Percentiles rank a stretch among this genome's conserved stretches.
phyloP scores from a whole-genome alignment of 2,797 vertebrate species.

The Smutsia gigantea region DNA sequence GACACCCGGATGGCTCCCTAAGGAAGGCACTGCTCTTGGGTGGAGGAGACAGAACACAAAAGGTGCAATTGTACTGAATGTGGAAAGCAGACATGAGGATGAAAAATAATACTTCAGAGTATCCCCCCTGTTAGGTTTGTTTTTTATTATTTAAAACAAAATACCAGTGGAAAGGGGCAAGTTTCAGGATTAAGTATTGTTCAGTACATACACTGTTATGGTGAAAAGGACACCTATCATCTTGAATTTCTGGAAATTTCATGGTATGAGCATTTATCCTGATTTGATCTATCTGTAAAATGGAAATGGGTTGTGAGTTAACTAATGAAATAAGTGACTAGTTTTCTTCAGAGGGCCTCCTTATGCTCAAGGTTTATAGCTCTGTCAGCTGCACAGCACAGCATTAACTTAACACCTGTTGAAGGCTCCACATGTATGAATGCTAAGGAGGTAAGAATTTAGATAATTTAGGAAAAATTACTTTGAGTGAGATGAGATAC shows the following conservation, averaged over 20 bases:
- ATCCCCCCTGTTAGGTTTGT: not conserved
- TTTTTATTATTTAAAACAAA: constrained; percentile 36
- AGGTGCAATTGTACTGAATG: not conserved
- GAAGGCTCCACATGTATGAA: not conserved
- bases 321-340: constrained; percentile 12
- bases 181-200: constrained; percentile 24
- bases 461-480: not conserved
- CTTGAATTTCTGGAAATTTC: constrained; percentile 1
- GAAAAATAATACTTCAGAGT: not conserved
- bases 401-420: not conserved
- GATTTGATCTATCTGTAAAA: not conserved
- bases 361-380: not conserved
- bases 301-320: not conserved
- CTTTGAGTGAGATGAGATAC: not conserved
- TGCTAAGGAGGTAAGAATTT: constrained; percentile 1
- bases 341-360: constrained; percentile 12
- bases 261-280: not conserved
- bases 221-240: not conserved
- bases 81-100: constrained; percentile 51
- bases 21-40: not conserved
- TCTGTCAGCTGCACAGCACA: not conserved
- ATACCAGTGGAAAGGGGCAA: not conserved
- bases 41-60: constrained; percentile 69
- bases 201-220: not conserved
- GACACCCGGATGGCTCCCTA: not conserved